These are phyloP conservation scores for Pseudopleuronectes americanus DNA, from an alignment of 2,797 vertebrate genomes.

Conservation along the genomic window DNA sequence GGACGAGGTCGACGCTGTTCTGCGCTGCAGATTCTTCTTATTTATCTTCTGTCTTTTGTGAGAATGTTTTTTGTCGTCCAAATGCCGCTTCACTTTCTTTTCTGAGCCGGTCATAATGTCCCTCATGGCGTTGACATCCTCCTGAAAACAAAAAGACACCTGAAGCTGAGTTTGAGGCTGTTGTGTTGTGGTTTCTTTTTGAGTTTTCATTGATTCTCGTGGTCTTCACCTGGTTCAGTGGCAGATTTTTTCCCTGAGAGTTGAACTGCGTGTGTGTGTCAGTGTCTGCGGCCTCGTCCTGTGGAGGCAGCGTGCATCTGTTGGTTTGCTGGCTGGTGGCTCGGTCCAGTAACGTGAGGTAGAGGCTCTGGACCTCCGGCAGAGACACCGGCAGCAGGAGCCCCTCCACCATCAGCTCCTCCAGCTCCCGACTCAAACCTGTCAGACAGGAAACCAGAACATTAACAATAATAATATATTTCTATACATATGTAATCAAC, in stretches of 20 bases:
- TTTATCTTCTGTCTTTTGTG: slow-evolving; percentile 90
- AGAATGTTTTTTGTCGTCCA: slow-evolving; percentile 87
- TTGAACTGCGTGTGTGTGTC: slow-evolving; percentile 72
- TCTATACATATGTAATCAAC: neutral
- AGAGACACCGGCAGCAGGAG: slow-evolving; percentile 95
- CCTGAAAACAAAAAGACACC: slow-evolving; percentile 69
- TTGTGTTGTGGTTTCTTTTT: neutral
- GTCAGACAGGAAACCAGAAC: slow-evolving; percentile 10
- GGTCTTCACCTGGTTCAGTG: slow-evolving; percentile 70
- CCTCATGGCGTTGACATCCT: slow-evolving; percentile 74
- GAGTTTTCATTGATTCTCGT: fast-evolving
- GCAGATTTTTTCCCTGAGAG: slow-evolving; percentile 72
- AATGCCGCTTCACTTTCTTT: slow-evolving; percentile 90
- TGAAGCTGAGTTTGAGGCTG: neutral
- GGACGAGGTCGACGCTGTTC: slow-evolving; percentile 83
- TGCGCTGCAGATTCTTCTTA: slow-evolving; percentile 83
- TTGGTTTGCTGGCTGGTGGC: slow-evolving; percentile 72
- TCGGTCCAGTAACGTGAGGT: slow-evolving; percentile 86
- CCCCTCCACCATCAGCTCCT: slow-evolving; percentile 96
- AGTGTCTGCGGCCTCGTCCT: slow-evolving; percentile 59
- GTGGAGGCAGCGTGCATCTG: slow-evolving; percentile 73
- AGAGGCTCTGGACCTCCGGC: slow-evolving; percentile 93
- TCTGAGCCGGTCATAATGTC: slow-evolving; percentile 82
- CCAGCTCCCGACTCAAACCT: slow-evolving; percentile 91
- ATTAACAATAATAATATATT: neutral